These are phyloP conservation scores for Alcedo quadribrachys DNA, from an alignment of 2,797 vertebrate species.

Conservation along the genomic window DNA sequence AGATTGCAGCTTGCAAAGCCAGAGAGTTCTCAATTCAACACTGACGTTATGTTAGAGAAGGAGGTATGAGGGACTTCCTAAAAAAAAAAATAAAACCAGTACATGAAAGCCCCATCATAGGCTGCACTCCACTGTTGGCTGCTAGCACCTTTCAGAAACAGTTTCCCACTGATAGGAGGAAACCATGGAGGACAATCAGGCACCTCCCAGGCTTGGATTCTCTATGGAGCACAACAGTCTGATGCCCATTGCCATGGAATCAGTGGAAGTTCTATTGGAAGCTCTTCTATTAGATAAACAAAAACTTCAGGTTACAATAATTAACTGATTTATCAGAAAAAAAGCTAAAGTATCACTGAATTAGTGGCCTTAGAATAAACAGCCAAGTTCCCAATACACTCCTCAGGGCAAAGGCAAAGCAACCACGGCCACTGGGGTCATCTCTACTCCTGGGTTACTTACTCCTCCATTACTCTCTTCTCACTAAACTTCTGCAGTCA, in stretches of 20 bases:
- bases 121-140: constrained; percentile 10
- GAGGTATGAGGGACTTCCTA: not conserved
- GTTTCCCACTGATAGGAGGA: constrained; percentile 32
- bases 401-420: not conserved
- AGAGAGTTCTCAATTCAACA: not conserved
- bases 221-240: not conserved
- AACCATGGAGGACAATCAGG: constrained; percentile 12
- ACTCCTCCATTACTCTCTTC: not conserved
- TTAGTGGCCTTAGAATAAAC: not conserved
- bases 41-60: not conserved
- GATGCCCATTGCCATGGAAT: not conserved
- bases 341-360: not conserved
- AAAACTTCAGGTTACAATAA: not conserved
- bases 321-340: not conserved
- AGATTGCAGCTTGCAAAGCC: not conserved
- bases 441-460: not conserved
- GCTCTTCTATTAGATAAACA: not conserved
- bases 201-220: not conserved
- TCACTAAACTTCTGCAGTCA: not conserved
- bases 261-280: not conserved
- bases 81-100: not conserved
- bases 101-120: not conserved
- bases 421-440: not conserved
- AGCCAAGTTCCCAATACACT: not conserved
- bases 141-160: constrained; percentile 38